phyloP scores from a whole-genome alignment of 1,140 invertebrate species.

The Pogonus chalceus region DNA sequence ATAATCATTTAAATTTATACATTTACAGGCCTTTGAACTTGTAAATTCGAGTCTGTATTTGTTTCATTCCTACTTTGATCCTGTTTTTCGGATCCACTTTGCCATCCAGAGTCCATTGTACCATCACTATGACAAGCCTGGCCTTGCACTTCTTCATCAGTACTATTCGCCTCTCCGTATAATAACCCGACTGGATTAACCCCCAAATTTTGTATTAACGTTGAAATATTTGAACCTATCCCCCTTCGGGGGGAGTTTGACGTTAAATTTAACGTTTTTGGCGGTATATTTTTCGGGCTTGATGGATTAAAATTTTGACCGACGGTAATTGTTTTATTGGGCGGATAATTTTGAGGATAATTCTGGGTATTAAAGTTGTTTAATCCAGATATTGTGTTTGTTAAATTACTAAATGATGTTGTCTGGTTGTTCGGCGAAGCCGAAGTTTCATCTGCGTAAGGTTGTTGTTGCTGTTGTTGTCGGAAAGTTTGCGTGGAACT shows the following conservation, averaged over 20 bases:
- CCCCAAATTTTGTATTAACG: slow-evolving; percentile 34
- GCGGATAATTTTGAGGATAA: not conserved
- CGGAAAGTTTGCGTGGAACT: slow-evolving; percentile 14
- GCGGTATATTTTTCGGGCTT: slow-evolving; percentile 23
- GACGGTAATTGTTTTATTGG: not conserved
- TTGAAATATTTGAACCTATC: slow-evolving; percentile 32
- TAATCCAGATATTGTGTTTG: slow-evolving; percentile 31
- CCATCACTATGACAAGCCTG: slow-evolving; percentile 31
- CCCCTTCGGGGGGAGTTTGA: slow-evolving; percentile 23
- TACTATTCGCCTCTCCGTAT: slow-evolving; percentile 28
- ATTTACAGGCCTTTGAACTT: slow-evolving; percentile 18
- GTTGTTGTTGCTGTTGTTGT: slow-evolving; percentile 11
- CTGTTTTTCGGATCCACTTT: slow-evolving; percentile 32
- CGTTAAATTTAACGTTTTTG: slow-evolving; percentile 26
- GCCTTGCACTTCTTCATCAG: slow-evolving; percentile 25
- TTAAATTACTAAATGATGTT: slow-evolving; percentile 23
- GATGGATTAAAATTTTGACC: slow-evolving; percentile 16
- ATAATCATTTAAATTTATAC: slow-evolving; percentile 11
- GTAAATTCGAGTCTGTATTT: slow-evolving; percentile 12
- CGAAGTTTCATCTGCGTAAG: slow-evolving; percentile 13
- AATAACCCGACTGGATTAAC: slow-evolving; percentile 30
- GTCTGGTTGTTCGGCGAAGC: slow-evolving; percentile 11
- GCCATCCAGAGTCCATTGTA: slow-evolving; percentile 35
- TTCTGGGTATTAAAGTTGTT: slow-evolving; percentile 20
- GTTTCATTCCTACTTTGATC: slow-evolving; percentile 16